A percentile compares a stretch with the other conserved stretches of the same genome.
phyloP scores from a whole-genome alignment of 2,888 invertebrate genomes.

The Luperina testacea region DNA sequence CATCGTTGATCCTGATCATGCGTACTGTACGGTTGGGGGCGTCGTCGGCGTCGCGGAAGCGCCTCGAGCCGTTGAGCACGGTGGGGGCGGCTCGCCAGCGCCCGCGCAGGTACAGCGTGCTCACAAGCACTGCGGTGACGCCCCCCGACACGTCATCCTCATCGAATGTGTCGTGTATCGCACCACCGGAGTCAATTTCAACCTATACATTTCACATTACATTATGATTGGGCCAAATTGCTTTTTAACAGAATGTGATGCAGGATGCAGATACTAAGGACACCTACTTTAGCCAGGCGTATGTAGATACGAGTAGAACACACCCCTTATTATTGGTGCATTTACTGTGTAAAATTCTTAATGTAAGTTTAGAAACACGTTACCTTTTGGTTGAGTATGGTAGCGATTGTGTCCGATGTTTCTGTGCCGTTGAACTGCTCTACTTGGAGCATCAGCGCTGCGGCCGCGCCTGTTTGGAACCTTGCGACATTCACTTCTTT shows the following conservation, averaged over 20 bases:
- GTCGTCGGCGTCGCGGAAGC: conserved; percentile 74
- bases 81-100: conserved; percentile 86
- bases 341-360: background rate
- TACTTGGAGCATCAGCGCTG: conserved; percentile 71
- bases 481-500: conserved; percentile 63
- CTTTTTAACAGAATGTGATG: background rate
- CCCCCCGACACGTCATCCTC: conserved; percentile 80
- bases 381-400: conserved; percentile 81
- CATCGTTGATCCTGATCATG: conserved; percentile 86
- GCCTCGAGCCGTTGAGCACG: conserved; percentile 81
- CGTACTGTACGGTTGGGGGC: conserved; percentile 73
- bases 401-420: conserved; percentile 70
- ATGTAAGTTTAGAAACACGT: background rate
- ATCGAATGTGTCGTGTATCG: conserved; percentile 84
- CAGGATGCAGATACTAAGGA: background rate
- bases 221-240: background rate
- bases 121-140: conserved; percentile 76
- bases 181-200: conserved; percentile 81
- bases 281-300: background rate
- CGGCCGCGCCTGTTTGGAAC: conserved; percentile 69
- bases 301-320: no score
- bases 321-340: background rate
- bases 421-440: conserved; percentile 75
- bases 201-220: conserved; percentile 71
- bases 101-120: conserved; percentile 81